Base-by-base conservation (phyloP, 92 coral and sea anemone species). In the Palythoa grandis region DNA sequence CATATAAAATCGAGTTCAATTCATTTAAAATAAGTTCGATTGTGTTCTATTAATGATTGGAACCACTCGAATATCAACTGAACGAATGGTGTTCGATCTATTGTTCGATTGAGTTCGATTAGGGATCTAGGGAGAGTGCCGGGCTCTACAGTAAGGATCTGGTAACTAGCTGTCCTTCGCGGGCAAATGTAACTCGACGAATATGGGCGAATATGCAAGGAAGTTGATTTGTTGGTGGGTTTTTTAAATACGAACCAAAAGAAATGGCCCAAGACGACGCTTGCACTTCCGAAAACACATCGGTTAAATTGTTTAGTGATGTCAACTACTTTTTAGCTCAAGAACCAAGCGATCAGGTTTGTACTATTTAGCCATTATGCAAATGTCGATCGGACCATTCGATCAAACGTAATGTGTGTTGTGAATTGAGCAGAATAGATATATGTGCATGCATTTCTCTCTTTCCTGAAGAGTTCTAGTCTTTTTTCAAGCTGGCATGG, bases 301-400 rank as follows among this genome's bases (percentile, higher is more conserved):
- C 85, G 40, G 19, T 43, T 9, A 67, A 48, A 40, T 10, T 80
- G 66, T 80, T 80, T 52, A 67, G 85, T 23, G 85, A 48, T 80
- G 85, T 80, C 7, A 80, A 80, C 85, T 80, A 80, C 85, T 80
- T 80, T 66, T 66, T 80, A 52, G 85, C 85, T 47, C 75, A 80
- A 80, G 85, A 80, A 66, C 58, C 85, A 38, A 80, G 63, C 39
- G 85, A 80, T 66, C 85, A 80, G 85, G 85, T 80, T 40, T 35
- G 83, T 77, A 54, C 50, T 43, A 43, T 43, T 5, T 5, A 43
- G 29, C 20, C 38, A 50, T 35, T 17, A 23, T 1, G 19, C 69
- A 38, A 4, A 1, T n/a, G 54, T 56, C 50, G 6, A 72, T 19
- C 25, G 2, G 22, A 3, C 19, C 1, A 16, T 63, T 63, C 69